Evolutionary conservation across 2,888 invertebrate genomes (phyloP), one percentile per base, ranked within the genome.

Genomic region (Pandemis corylana): DNA sequence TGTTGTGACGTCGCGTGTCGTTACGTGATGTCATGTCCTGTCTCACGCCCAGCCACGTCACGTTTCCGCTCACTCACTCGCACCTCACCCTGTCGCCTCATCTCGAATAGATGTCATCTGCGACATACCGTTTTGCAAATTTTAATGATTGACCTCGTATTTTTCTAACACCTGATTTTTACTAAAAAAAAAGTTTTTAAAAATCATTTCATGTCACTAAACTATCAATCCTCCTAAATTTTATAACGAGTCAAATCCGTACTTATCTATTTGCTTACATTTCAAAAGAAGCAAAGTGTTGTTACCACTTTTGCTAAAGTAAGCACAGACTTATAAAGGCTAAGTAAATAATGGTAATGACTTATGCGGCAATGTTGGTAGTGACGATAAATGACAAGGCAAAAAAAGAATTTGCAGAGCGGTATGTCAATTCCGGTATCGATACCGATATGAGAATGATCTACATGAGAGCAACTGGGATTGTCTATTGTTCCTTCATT

Each of bases 21-120:
- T 46, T 56, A 53, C 28, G 74, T 76, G 76, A 83, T 89, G 86
- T 89, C 84, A 84, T 83, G 87, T 87, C 56, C 63, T 73, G 73
- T 65, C 90, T 89, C 91, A 87, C 85, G 89, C 85, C 83, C 87
- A 90, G 90, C 89, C 89, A 90, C 89, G 91, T 90, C 93, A 93
- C 90, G 90, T 93, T 93, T 93, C 92, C 92, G 90, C 92, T 93
- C 93, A 90, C 91, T 92, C 90, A 89, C 92, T 87, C 91, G 92
- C 94, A 92, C 92, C 88, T 92, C 93, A 92, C 92, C 91, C 88
- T 90, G 82, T 90, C 90, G 90, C 90, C 90, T 91, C 93, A 93
- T 93, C 85, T 85, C 80, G 87, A 85, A 84, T 91, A 88, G 86
- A 85, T 84, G 83, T 86, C 84, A 84, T 85, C 75, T 46, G 12